phyloP scores from a whole-genome alignment of 35 echinoderm and acorn worm species.

The Strongylocentrotus purpuratus region DNA sequence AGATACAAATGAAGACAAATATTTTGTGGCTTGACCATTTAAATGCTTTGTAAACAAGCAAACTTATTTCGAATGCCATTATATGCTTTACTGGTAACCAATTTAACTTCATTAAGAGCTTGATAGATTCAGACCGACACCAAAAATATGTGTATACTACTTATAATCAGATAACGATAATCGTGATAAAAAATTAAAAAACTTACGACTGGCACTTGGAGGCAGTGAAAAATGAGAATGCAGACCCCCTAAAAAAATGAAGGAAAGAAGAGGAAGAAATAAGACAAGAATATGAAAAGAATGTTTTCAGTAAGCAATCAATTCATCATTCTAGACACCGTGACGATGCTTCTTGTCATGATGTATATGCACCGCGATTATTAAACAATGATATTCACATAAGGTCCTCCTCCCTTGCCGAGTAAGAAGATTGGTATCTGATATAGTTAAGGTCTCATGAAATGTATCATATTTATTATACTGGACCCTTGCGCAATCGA shows the following conservation, averaged over 20 bases:
- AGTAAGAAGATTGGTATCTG: too few relatives aligned
- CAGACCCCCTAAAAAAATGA: constrained; percentile 27
- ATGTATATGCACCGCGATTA: too few relatives aligned
- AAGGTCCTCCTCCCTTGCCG: too few relatives aligned
- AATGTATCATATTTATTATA: too few relatives aligned
- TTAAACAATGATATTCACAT: too few relatives aligned
- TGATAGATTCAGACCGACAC: not conserved
- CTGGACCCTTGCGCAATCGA: too few relatives aligned
- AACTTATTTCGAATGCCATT: not conserved
- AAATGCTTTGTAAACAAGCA: not conserved
- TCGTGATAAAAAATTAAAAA: not conserved
- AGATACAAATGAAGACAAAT: too few relatives aligned
- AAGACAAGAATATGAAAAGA: not conserved
- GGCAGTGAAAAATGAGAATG: constrained; percentile 43
- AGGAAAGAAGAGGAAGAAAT: not conserved
- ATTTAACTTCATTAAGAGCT: not conserved
- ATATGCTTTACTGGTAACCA: not conserved
- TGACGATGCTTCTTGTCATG: too few relatives aligned
- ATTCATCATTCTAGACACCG: too few relatives aligned
- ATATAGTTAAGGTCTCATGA: too few relatives aligned
- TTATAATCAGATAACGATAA: not conserved
- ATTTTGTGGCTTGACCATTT: not conserved
- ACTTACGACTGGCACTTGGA: constrained; percentile 42
- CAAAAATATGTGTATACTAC: not conserved
- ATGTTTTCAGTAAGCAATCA: not conserved